Conservation (phyloP, 2,113 vertebrate genomes). For the Ammodytes marinus region DNA sequence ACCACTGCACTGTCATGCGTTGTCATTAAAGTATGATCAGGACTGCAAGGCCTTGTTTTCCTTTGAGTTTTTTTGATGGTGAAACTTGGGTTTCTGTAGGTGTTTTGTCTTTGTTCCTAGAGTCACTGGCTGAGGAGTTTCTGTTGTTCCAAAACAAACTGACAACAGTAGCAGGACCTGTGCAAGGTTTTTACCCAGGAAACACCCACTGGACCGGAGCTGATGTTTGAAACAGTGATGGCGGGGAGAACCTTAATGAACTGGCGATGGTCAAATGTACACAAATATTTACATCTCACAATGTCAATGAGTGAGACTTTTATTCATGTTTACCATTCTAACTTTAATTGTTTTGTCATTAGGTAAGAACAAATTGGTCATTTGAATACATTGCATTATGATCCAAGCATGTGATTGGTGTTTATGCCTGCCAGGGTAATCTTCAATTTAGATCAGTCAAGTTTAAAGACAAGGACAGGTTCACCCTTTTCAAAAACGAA, state of each 20-base stretch:
- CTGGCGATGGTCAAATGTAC: not conserved
- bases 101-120: not conserved
- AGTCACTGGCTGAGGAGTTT: not conserved
- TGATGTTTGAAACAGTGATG: not conserved
- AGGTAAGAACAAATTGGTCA: too few relatives aligned
- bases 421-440: not conserved
- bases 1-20: constrained; percentile 7
- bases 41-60: not conserved
- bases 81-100: constrained; percentile 13
- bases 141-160: constrained; percentile 18
- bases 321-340: not conserved
- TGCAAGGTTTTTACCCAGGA: too few relatives aligned
- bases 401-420: not conserved
- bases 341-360: not conserved
- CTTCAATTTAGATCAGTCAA: not conserved
- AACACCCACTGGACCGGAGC: not conserved
- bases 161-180: not conserved
- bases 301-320: not conserved
- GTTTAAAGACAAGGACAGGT: not conserved
- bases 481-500: not conserved
- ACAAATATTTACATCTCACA: not conserved
- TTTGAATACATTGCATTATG: not conserved
- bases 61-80: not conserved
- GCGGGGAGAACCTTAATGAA: not conserved
- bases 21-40: constrained; percentile 12